Evolutionary conservation across 2,888 invertebrate genomes (phyloP).

Genomic region (Rhogogaster chlorosoma): DNA sequence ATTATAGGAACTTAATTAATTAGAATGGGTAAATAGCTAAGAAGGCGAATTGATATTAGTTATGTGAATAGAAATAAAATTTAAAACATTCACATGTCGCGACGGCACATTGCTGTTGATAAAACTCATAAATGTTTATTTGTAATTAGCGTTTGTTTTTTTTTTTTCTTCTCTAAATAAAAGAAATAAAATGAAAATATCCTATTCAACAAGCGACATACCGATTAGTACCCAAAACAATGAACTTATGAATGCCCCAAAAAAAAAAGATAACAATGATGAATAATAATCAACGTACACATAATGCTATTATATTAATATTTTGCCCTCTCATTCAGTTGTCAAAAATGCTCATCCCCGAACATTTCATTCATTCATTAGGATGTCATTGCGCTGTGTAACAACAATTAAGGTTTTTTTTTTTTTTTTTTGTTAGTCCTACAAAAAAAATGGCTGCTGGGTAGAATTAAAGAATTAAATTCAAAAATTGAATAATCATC

Average conservation of each 20-base stretch:
- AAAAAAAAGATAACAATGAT: slow-evolving; percentile 22
- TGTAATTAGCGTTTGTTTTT: neutral
- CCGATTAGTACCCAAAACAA: slow-evolving; percentile 59
- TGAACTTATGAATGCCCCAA: slow-evolving; percentile 64
- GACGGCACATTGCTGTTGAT: neutral
- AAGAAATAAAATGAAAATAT: slow-evolving; percentile 16
- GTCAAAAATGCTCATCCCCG: slow-evolving; percentile 68
- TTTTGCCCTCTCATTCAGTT: slow-evolving; percentile 77
- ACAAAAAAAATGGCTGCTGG: slow-evolving; percentile 68
- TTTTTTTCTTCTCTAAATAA: neutral
- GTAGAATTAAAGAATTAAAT: slow-evolving; percentile 64
- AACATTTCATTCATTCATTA: slow-evolving; percentile 67
- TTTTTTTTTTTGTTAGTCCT: slow-evolving; percentile 75
- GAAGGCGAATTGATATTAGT: slow-evolving; percentile 11
- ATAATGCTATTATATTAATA: slow-evolving; percentile 76
- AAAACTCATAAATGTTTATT: neutral
- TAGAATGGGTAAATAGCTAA: neutral
- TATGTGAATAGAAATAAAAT: neutral
- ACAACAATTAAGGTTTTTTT: slow-evolving; percentile 59
- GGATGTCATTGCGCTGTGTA: slow-evolving; percentile 64
- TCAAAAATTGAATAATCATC: slow-evolving; percentile 64
- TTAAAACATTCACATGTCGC: slow-evolving; percentile 1
- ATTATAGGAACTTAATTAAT: slow-evolving; percentile 13
- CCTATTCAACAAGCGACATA: slow-evolving; percentile 43
- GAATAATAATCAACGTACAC: slow-evolving; percentile 44